Conservation (phyloP, 2,888 invertebrate species). For the Synanthedon vespiformis region DNA sequence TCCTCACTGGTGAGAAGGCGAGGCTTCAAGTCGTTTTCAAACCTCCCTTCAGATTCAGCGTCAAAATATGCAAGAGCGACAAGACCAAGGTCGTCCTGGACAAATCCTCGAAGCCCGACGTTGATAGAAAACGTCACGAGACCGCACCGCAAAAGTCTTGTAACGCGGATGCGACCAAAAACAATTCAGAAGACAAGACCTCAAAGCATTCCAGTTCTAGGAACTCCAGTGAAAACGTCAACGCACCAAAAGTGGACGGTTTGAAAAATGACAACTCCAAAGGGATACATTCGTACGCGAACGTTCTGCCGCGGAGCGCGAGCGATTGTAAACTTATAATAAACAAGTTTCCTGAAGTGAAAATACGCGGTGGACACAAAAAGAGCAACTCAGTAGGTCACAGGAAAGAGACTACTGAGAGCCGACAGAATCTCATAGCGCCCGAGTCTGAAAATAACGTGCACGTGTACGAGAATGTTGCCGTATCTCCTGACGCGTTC, state of each 20-base stretch:
- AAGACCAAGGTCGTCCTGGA: slow-evolving; percentile 74
- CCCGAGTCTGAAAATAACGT: slow-evolving; percentile 40
- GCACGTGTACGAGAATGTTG: slow-evolving; percentile 61
- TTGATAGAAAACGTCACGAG: slow-evolving; percentile 50
- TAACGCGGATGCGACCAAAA: slow-evolving; percentile 32
- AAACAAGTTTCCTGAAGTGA: slow-evolving; percentile 39
- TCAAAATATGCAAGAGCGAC: slow-evolving; percentile 80
- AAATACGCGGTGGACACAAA: slow-evolving; percentile 40
- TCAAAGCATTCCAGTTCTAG: slow-evolving; percentile 41
- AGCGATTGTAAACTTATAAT: slow-evolving; percentile 52
- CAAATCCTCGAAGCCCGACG: slow-evolving; percentile 63
- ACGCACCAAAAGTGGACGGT: slow-evolving; percentile 21
- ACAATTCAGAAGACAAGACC: slow-evolving; percentile 31
- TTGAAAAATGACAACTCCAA: slow-evolving; percentile 26
- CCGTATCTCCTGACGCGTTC: slow-evolving; percentile 32
- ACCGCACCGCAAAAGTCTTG: slow-evolving; percentile 22
- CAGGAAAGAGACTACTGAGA: slow-evolving; percentile 55
- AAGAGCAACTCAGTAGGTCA: slow-evolving; percentile 64
- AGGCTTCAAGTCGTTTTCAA: slow-evolving; percentile 88
- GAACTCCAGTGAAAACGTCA: slow-evolving; percentile 17
- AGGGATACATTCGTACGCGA: slow-evolving; percentile 44
- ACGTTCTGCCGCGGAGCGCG: slow-evolving; percentile 51
- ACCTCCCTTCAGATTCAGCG: slow-evolving; percentile 88
- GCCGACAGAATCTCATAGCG: slow-evolving; percentile 56
- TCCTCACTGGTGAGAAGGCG: slow-evolving; percentile 76